A percentile compares a stretch with the other conserved stretches of the same genome.
phyloP scores from a whole-genome alignment of 1,140 invertebrate species.

The Drusus annulatus region DNA sequence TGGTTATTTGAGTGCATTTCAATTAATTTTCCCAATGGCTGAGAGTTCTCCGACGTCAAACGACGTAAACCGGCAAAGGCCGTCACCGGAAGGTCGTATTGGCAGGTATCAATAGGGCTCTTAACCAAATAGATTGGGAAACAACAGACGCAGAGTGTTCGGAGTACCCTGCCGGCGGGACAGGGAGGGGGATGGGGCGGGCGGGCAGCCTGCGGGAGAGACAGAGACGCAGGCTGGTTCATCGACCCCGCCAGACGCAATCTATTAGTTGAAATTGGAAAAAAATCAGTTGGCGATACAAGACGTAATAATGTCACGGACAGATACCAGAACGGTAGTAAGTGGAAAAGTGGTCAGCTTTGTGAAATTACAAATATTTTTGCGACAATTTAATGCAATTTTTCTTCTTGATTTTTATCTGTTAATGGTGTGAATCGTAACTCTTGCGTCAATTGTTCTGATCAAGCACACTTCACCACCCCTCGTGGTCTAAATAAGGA shows the following conservation, averaged over 20 bases:
- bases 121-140: conserved; percentile 52
- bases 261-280: conserved; percentile 57
- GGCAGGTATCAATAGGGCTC: conserved; percentile 57
- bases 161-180: background rate
- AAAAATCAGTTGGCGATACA: conserved; percentile 58
- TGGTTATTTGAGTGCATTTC: no score
- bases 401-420: no score
- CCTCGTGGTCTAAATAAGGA: no score
- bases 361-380: no score
- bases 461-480: no score
- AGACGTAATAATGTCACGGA: conserved; percentile 41
- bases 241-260: conserved; percentile 52
- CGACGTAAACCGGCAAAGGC: background rate
- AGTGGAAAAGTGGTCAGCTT: background rate
- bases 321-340: conserved; percentile 26
- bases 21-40: no score
- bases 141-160: conserved; percentile 11
- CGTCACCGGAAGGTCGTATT: conserved; percentile 23
- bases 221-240: conserved; percentile 33
- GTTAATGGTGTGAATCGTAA: no score
- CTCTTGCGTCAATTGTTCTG: no score
- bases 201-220: background rate
- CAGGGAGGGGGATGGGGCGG: background rate
- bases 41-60: background rate
- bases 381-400: no score